These are phyloP conservation scores for Sesia apiformis DNA, from an alignment of 2,888 invertebrate genomes.

Conservation along the genomic window DNA sequence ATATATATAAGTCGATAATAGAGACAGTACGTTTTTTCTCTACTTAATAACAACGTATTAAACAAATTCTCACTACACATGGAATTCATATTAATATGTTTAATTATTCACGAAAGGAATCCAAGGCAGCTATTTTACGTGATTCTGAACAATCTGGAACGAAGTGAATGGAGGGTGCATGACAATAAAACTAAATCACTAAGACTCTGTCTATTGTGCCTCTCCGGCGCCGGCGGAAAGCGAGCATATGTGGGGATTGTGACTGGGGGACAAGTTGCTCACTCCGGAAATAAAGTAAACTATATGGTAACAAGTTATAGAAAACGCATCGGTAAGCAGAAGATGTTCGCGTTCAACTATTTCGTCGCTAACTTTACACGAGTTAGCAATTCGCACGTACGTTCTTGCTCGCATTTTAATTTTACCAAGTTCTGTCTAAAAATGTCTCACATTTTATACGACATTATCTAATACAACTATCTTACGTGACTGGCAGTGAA, in stretches of 20 bases:
- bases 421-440: background rate
- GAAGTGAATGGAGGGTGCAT: slow-evolving; percentile 55
- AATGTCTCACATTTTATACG: too few species aligned
- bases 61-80: background rate
- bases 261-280: slow-evolving; percentile 51
- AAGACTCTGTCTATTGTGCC: slow-evolving; percentile 58
- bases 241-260: slow-evolving; percentile 38
- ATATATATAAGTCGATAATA: too few species aligned
- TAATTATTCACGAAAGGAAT: background rate
- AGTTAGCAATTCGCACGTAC: slow-evolving; percentile 11
- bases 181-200: slow-evolving; percentile 73
- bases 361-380: slow-evolving; percentile 19
- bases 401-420: slow-evolving; percentile 3
- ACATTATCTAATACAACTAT: too few species aligned
- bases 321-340: slow-evolving; percentile 17
- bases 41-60: too few species aligned
- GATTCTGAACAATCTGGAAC: slow-evolving; percentile 37
- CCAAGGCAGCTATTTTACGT: background rate
- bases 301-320: slow-evolving; percentile 27
- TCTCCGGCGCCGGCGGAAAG: slow-evolving; percentile 70
- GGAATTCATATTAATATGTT: background rate
- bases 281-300: slow-evolving; percentile 59
- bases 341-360: slow-evolving; percentile 9
- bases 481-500: too few species aligned
- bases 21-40: too few species aligned